Evolutionary conservation across 1,140 invertebrate species (phyloP).

Genomic region (Anthonomus grandis): DNA sequence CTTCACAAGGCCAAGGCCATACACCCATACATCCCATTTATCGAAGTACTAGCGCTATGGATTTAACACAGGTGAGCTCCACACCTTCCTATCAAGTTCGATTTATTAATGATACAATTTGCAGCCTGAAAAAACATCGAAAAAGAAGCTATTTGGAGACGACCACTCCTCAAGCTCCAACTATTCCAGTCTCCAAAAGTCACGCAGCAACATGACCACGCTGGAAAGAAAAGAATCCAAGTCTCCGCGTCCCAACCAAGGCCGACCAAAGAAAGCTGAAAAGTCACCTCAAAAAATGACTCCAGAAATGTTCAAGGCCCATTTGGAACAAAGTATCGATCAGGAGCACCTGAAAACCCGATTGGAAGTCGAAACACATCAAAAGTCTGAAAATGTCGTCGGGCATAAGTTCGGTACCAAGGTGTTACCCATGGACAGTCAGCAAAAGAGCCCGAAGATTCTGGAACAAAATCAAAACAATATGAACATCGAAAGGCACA

Average conservation of each 20-base stretch:
- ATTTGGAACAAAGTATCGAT: slow-evolving; percentile 49
- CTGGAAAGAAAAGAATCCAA: slow-evolving; percentile 40
- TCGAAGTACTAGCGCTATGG: slow-evolving; percentile 50
- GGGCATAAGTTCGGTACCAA: slow-evolving; percentile 68
- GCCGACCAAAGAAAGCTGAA: slow-evolving; percentile 22
- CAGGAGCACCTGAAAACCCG: slow-evolving; percentile 46
- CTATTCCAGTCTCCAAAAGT: slow-evolving; percentile 51
- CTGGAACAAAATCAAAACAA: slow-evolving; percentile 47
- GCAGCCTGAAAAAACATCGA: slow-evolving; percentile 36
- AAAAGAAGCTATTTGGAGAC: slow-evolving; percentile 50
- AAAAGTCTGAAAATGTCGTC: slow-evolving; percentile 53
- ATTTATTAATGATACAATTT: slow-evolving; percentile 5
- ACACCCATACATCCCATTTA: slow-evolving; percentile 42
- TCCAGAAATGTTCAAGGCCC: slow-evolving; percentile 47
- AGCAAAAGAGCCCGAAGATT: slow-evolving; percentile 49
- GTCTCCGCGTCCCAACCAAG: slow-evolving; percentile 32
- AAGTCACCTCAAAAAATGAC: slow-evolving; percentile 22
- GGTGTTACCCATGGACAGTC: slow-evolving; percentile 56
- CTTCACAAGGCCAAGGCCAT: slow-evolving; percentile 26
- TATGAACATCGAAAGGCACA: slow-evolving; percentile 48
- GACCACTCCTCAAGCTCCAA: slow-evolving; percentile 50
- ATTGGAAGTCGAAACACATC: slow-evolving; percentile 49
- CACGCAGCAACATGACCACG: slow-evolving; percentile 41
- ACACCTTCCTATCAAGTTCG: neutral
- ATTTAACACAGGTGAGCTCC: slow-evolving; percentile 39